These are phyloP conservation scores for Ptilonorhynchus violaceus DNA, from an alignment of 2,113 vertebrate genomes.

Conservation along the genomic window DNA sequence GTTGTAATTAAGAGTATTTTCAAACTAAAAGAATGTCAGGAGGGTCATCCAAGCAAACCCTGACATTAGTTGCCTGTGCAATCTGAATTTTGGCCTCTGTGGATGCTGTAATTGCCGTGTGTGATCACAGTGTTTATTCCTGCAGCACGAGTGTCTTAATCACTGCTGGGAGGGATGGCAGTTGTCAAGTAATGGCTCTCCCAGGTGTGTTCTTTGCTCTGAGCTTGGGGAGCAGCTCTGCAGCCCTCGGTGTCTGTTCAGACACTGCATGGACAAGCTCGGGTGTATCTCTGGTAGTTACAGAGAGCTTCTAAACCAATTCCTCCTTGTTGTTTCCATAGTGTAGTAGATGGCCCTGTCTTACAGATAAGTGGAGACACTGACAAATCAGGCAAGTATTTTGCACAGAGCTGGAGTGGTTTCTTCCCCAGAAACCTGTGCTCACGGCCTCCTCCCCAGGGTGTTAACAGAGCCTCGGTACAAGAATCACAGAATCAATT, in stretches of 20 bases:
- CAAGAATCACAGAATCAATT: background rate
- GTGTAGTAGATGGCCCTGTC: background rate
- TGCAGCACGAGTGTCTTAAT: background rate
- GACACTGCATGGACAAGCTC: too few species aligned
- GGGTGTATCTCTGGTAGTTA: too few species aligned
- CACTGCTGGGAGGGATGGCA: background rate
- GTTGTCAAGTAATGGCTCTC: background rate
- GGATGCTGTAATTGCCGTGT: background rate
- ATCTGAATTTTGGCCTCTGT: background rate
- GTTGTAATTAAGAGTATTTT: background rate
- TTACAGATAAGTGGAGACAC: background rate
- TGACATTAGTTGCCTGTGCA: background rate
- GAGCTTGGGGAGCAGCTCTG: background rate
- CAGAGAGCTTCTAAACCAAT: background rate
- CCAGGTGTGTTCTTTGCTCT: background rate
- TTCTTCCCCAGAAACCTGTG: background rate
- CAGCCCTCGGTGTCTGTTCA: rapidly evolving
- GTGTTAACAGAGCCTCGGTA: background rate
- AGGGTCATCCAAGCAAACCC: background rate
- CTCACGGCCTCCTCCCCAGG: rapidly evolving
- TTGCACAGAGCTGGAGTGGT: rapidly evolving
- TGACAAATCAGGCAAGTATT: too few species aligned
- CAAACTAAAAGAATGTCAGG: background rate
- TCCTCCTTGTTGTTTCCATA: background rate
- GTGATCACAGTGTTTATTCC: background rate